phyloP scores from a whole-genome alignment of 2,797 vertebrate species.

The Tinamus major region DNA sequence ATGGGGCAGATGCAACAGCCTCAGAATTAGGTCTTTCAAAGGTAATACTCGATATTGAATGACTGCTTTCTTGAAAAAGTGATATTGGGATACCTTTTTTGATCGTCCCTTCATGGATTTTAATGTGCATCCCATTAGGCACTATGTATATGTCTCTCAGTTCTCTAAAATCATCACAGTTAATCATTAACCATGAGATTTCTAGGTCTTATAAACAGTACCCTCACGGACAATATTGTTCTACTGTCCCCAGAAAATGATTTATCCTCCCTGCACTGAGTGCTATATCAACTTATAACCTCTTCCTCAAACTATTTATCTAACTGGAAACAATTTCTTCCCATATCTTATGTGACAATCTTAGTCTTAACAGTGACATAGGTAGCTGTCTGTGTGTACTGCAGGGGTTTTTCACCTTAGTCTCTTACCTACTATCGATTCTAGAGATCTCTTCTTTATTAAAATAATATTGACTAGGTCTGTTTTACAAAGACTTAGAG shows the following conservation, averaged over 20 bases:
- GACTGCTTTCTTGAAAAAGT: background rate
- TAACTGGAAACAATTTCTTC: background rate
- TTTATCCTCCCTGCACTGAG: background rate
- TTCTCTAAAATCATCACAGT: background rate
- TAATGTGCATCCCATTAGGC: background rate
- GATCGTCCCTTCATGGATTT: background rate
- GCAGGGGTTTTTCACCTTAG: background rate
- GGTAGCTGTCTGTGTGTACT: background rate
- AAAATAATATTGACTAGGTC: background rate
- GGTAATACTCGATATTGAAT: background rate
- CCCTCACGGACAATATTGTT: background rate
- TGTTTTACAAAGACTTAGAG: slow-evolving; percentile 10
- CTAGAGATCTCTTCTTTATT: background rate
- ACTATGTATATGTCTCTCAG: background rate
- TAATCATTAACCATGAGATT: background rate
- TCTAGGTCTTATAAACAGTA: background rate
- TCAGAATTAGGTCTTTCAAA: background rate
- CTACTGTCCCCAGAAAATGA: background rate
- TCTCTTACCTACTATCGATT: background rate
- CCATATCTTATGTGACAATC: background rate
- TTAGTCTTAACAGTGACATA: background rate
- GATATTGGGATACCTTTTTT: background rate
- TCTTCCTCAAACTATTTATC: background rate
- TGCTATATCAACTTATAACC: background rate
- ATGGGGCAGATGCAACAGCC: background rate